Percentiles rank a stretch among this genome's conserved stretches.
These are phyloP conservation scores for Heterotis niloticus DNA, from an alignment of 2,113 vertebrate genomes.

Conservation along the genomic window DNA sequence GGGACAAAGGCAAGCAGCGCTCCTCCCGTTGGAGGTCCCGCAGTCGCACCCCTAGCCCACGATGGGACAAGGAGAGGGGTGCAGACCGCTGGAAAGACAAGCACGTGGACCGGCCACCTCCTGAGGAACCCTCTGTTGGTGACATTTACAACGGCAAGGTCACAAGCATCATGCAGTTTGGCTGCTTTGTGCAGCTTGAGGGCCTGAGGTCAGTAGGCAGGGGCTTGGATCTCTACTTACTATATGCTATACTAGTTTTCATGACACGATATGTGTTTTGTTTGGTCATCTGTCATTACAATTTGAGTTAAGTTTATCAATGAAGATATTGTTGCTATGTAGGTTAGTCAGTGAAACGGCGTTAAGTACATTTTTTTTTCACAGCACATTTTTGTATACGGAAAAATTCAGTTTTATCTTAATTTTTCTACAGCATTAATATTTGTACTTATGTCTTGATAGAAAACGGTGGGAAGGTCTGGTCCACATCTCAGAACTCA, in stretches of 20 bases:
- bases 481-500: constrained; percentile 94
- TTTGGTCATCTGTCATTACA: background rate
- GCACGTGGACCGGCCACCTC: constrained; percentile 86
- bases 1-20: constrained; percentile 57
- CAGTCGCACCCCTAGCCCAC: constrained; percentile 76
- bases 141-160: constrained; percentile 97
- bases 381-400: too few relatives aligned
- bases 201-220: constrained; percentile 76
- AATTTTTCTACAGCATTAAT: background rate
- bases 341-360: background rate
- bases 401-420: background rate
- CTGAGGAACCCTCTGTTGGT: constrained; percentile 88
- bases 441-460: background rate
- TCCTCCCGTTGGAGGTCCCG: constrained; percentile 54
- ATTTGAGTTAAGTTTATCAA: background rate
- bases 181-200: constrained; percentile 96
- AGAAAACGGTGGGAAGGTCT: constrained; percentile 98
- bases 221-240: background rate
- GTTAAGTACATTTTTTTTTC: background rate
- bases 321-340: background rate
- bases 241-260: background rate
- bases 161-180: constrained; percentile 98
- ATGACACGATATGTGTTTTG: too few relatives aligned
- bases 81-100: constrained; percentile 88
- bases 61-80: constrained; percentile 56